Conservation (phyloP, 2,113 vertebrate genomes). For the Galemys pyrenaicus region DNA sequence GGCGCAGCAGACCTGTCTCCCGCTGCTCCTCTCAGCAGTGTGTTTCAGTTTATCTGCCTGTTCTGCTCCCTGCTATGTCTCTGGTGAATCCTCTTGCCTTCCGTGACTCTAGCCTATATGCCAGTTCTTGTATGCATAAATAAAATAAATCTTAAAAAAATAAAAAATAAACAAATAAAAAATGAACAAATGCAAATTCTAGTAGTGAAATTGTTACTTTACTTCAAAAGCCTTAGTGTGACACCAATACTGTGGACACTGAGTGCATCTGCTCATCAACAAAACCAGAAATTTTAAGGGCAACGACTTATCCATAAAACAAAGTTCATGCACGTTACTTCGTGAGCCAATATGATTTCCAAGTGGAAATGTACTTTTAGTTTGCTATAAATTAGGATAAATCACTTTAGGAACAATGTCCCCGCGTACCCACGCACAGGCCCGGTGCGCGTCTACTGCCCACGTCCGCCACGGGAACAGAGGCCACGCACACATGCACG, state of each 20-base stretch:
- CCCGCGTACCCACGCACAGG: conserved; percentile 68
- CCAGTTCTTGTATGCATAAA: no score
- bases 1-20: no score
- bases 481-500: conserved; percentile 66
- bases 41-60: no score
- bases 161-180: no score
- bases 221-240: conserved; percentile 72
- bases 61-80: no score
- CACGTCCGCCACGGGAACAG: conserved; percentile 73
- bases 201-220: conserved; percentile 56
- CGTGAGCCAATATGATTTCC: conserved; percentile 44
- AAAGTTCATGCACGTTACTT: conserved; percentile 53
- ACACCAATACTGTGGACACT: conserved; percentile 33
- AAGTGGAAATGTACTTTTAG: conserved; percentile 73
- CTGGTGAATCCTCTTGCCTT: no score
- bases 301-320: conserved; percentile 69
- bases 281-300: conserved; percentile 61
- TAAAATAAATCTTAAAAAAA: no score
- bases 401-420: conserved; percentile 80
- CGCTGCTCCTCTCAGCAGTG: no score
- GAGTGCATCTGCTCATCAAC: conserved; percentile 59
- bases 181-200: conserved; percentile 23
- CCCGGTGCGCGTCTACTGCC: conserved; percentile 66
- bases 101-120: no score
- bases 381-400: conserved; percentile 77